phyloP scores from a whole-genome alignment of 1,140 invertebrate genomes.

The Triops cancriformis region DNA sequence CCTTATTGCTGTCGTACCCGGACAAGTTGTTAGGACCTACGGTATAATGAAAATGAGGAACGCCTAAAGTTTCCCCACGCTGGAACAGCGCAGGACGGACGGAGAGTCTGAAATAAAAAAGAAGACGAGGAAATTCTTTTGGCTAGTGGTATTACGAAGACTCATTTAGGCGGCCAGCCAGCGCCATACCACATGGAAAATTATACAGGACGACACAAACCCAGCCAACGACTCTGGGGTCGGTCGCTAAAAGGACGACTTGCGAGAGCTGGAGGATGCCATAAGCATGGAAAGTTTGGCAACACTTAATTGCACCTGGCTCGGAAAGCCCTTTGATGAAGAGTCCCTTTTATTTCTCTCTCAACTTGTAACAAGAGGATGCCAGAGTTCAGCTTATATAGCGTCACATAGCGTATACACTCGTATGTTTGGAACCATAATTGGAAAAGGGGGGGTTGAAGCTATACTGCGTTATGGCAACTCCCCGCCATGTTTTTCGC shows the following conservation, averaged over 20 bases:
- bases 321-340: slow-evolving; percentile 8
- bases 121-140: neutral
- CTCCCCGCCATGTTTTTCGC: neutral
- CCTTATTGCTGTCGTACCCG: slow-evolving; percentile 8
- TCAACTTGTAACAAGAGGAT: neutral
- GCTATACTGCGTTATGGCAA: neutral
- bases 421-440: slow-evolving; percentile 2
- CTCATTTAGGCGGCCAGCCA: neutral
- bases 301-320: slow-evolving; percentile 13
- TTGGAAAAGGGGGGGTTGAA: neutral
- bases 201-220: slow-evolving; percentile 7
- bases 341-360: slow-evolving; percentile 2
- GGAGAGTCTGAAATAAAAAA: neutral
- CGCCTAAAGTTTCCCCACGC: neutral
- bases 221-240: neutral
- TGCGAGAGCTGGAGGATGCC: neutral
- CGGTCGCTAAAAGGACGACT: slow-evolving; percentile 8
- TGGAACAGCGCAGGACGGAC: neutral
- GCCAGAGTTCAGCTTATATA: neutral
- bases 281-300: slow-evolving; percentile 10
- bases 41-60: slow-evolving; percentile 11
- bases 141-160: neutral
- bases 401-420: neutral
- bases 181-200: slow-evolving; percentile 4
- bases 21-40: neutral